Evolutionary conservation across 2,113 vertebrate genomes (phyloP).

Genomic region (Eudyptes chrysolophus): DNA sequence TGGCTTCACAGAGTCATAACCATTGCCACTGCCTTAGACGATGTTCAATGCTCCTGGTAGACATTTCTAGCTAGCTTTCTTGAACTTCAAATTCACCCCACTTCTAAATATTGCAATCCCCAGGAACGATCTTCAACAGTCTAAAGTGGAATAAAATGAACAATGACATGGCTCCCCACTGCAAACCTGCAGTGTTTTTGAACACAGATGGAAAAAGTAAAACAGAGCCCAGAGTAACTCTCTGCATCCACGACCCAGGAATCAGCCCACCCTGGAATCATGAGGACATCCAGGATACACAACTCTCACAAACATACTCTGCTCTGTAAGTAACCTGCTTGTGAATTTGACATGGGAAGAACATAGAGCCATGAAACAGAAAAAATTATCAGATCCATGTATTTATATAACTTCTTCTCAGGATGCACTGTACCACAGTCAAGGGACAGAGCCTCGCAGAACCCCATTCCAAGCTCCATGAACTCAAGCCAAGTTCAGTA

Average conservation of each 20-base stretch:
- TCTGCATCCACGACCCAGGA: neutral
- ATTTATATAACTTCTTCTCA: neutral
- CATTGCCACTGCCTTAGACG: neutral
- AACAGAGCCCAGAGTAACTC: neutral
- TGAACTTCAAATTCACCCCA: constrained; percentile 9
- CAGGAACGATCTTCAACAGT: neutral
- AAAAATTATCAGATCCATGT: neutral
- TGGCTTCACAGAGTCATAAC: neutral
- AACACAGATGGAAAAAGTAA: neutral
- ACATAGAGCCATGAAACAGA: neutral
- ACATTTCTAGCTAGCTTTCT: neutral
- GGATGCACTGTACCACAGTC: neutral
- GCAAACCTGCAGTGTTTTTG: neutral
- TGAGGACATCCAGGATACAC: neutral
- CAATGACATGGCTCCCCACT: neutral
- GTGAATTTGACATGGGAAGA: neutral
- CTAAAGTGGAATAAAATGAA: neutral
- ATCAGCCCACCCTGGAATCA: neutral
- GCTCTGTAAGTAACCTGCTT: neutral
- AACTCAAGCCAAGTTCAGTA: neutral
- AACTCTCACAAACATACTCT: neutral
- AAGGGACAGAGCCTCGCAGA: neutral
- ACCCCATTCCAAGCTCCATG: neutral
- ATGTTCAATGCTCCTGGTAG: neutral
- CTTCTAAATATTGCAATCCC: neutral